These are phyloP conservation scores for Varecia variegata DNA, from an alignment of 2,797 vertebrate species.

Conservation along the genomic window DNA sequence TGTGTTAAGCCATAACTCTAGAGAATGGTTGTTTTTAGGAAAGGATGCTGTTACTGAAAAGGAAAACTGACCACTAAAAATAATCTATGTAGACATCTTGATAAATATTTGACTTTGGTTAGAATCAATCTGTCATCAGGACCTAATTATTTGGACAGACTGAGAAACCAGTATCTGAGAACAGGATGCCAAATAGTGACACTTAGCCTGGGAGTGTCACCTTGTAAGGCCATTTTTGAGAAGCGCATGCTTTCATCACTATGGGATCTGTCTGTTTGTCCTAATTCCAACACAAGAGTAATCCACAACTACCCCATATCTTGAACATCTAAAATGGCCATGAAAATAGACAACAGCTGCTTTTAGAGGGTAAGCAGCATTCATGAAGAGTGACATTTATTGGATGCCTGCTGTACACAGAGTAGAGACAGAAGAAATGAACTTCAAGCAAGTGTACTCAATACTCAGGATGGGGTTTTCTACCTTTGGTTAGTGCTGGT, in stretches of 20 bases:
- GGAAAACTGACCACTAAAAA: background rate
- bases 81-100: background rate
- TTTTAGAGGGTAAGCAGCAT: background rate
- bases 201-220: background rate
- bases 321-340: background rate
- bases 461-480: background rate
- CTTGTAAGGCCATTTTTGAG: background rate
- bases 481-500: background rate
- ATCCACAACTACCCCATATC: background rate
- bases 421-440: background rate
- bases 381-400: background rate
- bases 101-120: background rate
- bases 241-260: background rate
- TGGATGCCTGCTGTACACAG: background rate
- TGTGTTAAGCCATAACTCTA: background rate
- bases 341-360: background rate
- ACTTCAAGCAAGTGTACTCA: background rate
- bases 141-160: background rate
- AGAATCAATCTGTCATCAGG: background rate
- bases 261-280: background rate
- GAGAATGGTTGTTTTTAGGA: background rate
- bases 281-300: background rate
- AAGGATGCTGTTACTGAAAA: background rate
- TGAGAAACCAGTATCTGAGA: background rate
- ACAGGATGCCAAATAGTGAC: background rate